phyloP scores from a whole-genome alignment of 1,140 invertebrate species.

The Drosophila repleta region DNA sequence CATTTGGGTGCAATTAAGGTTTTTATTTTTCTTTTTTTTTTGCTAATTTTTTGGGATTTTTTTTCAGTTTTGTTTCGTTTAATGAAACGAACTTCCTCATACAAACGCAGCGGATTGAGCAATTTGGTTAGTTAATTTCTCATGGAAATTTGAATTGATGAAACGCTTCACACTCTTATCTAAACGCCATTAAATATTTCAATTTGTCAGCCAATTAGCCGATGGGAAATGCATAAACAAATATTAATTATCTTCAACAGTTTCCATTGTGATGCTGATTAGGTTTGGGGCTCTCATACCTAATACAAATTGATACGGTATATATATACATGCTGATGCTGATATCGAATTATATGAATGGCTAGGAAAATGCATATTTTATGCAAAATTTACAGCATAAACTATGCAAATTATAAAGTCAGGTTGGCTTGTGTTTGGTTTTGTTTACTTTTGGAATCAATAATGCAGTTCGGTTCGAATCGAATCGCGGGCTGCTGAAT shows the following conservation, averaged over 20 bases:
- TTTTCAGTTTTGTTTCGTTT: conserved; percentile 13
- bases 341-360: conserved; percentile 30
- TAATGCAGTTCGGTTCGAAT: conserved; percentile 37
- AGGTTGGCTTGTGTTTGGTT: conserved; percentile 37
- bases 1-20: conserved; percentile 70
- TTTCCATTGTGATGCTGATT: conserved; percentile 36
- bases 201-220: conserved; percentile 47
- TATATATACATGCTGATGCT: background rate
- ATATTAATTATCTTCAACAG: conserved; percentile 5
- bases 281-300: background rate
- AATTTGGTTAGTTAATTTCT: conserved; percentile 38
- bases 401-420: conserved; percentile 69
- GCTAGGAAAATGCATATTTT: conserved; percentile 54
- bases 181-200: conserved; percentile 39
- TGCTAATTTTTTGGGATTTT: background rate
- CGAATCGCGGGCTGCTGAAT: conserved; percentile 65
- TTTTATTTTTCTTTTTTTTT: conserved; percentile 51
- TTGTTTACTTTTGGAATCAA: conserved; percentile 41
- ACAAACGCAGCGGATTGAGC: conserved; percentile 22
- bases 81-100: conserved; percentile 43
- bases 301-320: conserved; percentile 26
- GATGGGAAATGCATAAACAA: conserved; percentile 24
- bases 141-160: conserved; percentile 35
- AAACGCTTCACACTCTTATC: conserved; percentile 44
- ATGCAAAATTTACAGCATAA: conserved; percentile 55